Conservation (phyloP, 2,113 vertebrate genomes). For the Oreotrochilus melanogaster region DNA sequence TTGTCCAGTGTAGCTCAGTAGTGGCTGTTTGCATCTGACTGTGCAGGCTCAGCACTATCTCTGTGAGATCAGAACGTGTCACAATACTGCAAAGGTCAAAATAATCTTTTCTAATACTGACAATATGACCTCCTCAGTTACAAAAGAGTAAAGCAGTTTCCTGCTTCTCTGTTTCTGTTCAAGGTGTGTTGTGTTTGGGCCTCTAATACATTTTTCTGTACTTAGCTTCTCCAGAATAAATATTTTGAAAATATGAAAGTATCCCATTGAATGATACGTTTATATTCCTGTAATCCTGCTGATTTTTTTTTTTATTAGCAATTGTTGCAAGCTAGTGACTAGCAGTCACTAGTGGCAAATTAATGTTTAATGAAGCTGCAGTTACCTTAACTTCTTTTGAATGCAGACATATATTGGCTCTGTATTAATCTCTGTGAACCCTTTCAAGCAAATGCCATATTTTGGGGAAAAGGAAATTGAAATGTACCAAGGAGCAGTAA, state of each 20-base stretch:
- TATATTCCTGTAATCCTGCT: background rate
- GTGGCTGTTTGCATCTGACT: background rate
- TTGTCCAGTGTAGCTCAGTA: background rate
- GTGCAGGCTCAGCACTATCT: slow-evolving; percentile 2
- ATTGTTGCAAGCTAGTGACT: background rate
- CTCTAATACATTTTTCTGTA: background rate
- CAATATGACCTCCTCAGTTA: background rate
- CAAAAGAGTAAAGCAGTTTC: background rate
- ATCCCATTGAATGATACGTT: background rate
- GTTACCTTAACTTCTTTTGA: slow-evolving; percentile 81
- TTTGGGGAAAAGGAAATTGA: slow-evolving; percentile 98
- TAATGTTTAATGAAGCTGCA: background rate
- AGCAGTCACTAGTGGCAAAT: background rate
- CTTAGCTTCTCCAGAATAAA: background rate
- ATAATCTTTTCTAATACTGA: background rate
- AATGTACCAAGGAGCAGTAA: slow-evolving; percentile 98
- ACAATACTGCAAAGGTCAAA: background rate
- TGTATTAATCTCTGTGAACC: slow-evolving; percentile 96
- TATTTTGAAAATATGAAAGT: background rate
- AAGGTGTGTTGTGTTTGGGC: background rate
- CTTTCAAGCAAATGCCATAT: slow-evolving; percentile 99
- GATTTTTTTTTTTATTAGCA: slow-evolving; percentile 15
- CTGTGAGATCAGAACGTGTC: background rate
- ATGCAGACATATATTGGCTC: slow-evolving; percentile 96
- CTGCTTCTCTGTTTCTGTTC: slow-evolving; percentile 12